Conservation (phyloP, 2,113 vertebrate genomes). For the Dunckerocampus dactyliophorus region DNA sequence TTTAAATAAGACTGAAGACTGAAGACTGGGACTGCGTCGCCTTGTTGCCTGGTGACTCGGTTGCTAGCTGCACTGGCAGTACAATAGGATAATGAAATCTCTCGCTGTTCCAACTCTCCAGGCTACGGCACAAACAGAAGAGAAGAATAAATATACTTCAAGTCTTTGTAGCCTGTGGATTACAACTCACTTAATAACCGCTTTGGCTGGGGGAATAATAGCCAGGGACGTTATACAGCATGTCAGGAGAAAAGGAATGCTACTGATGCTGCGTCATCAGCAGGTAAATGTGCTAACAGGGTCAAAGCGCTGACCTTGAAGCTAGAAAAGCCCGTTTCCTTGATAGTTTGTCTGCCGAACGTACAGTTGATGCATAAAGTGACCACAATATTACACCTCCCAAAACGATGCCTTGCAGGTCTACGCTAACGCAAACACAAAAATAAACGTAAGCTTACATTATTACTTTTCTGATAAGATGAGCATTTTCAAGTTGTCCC, state of each 20-base stretch:
- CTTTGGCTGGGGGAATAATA: conserved; percentile 25
- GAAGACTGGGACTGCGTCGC: conserved; percentile 38
- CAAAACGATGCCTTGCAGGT: too few species aligned
- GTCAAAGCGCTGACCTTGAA: too few species aligned
- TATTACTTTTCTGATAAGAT: too few species aligned
- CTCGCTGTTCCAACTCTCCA: conserved; percentile 54
- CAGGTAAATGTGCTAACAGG: too few species aligned
- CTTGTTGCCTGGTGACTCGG: conserved; percentile 66
- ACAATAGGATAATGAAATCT: conserved; percentile 63
- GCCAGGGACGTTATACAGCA: conserved; percentile 18
- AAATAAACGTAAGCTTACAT: too few species aligned
- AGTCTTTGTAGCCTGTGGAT: conserved; percentile 38
- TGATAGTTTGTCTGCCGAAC: too few species aligned
- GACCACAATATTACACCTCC: too few species aligned
- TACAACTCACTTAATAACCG: conserved; percentile 41
- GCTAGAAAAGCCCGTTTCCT: too few species aligned
- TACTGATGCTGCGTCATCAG: too few species aligned
- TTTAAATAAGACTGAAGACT: conserved; percentile 36
- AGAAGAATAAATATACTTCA: conserved; percentile 41
- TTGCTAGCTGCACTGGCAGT: conserved; percentile 39
- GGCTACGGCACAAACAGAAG: conserved; percentile 38
- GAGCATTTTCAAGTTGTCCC: too few species aligned
- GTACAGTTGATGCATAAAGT: too few species aligned
- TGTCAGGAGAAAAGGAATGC: conserved; percentile 14
- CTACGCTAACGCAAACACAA: too few species aligned